Base-by-base conservation (phyloP, 2,888 invertebrate genomes). In the Ommatoiulus sabulosus region DNA sequence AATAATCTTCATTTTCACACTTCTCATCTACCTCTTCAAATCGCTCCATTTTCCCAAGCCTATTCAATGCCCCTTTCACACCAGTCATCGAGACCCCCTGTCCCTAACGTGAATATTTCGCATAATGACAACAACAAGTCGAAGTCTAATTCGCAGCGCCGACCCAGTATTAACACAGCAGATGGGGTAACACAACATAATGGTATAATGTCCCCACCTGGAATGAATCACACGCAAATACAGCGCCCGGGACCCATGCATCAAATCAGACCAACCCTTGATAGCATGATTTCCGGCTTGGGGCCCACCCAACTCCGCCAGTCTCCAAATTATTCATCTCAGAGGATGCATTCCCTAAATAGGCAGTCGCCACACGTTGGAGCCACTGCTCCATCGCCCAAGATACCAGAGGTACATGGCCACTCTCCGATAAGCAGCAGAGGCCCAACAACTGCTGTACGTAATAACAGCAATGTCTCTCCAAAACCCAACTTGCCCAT, bases 301-400 rank as follows among this genome's bases (percentile, higher is more conserved):
- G 87, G 48, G 10, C 63, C 87, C 5, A 57, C 44, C 8, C 87
- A 35, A 10, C 88, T 63, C 43, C 88, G 72, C 44, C 63, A 35
- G 44, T n/a, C 86, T 10, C 84, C 63, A 17, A 46, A 87, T 5
- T 44, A 86, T 35, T n/a, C 24, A 17, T 12, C 86, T 8, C 88
- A 86, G 44, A 44, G 88, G 44, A 86, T 88, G 17, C 88, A 88
- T 48, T 35, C 88, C 20, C 20, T 88, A 8, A 86, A 86, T 44
- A 44, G 80, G 12, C 88, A 88, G 17, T 87, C 88, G 52, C 86
- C 88, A 5, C 86, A 87, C 12, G 85, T 46, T 44, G 52, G 63
- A 43, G 44, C 57, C 15, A 24, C 44, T 8, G 48, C 87, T 7
- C 46, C 17, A 5, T 88, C 88, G 20, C 57, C 88, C 35, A 87